phyloP scores from a whole-genome alignment of 2,113 vertebrate species.

The Corythornis vintsioides region DNA sequence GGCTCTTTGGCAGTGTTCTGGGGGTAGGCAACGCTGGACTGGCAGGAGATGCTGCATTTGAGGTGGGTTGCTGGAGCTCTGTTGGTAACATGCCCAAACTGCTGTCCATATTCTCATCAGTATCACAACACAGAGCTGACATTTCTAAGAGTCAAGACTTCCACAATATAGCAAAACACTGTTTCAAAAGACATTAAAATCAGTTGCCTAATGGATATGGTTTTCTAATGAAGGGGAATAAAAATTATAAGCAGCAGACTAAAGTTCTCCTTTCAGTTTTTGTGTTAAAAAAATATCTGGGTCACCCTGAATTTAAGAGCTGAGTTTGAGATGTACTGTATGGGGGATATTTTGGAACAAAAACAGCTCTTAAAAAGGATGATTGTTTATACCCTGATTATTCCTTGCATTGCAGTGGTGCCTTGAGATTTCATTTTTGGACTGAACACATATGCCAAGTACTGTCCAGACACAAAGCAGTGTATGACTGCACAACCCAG shows the following conservation, averaged over 20 bases:
- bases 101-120: neutral
- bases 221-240: neutral
- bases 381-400: neutral
- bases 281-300: neutral
- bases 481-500: neutral
- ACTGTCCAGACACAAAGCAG: neutral
- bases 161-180: neutral
- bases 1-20: neutral
- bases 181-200: neutral
- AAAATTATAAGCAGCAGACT: neutral
- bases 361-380: neutral
- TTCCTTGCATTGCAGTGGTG: neutral
- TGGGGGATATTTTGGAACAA: neutral
- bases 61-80: neutral
- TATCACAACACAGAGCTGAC: neutral
- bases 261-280: neutral
- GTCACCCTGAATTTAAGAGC: neutral
- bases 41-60: neutral
- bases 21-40: neutral
- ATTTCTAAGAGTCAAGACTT: neutral
- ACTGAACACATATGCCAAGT: neutral
- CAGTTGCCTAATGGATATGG: neutral
- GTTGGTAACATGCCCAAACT: neutral
- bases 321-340: neutral
- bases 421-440: neutral